A percentile compares a stretch with the other conserved stretches of the same genome.
Conservation (phyloP, 2,797 vertebrate genomes). For the Amblyraja radiata region DNA sequence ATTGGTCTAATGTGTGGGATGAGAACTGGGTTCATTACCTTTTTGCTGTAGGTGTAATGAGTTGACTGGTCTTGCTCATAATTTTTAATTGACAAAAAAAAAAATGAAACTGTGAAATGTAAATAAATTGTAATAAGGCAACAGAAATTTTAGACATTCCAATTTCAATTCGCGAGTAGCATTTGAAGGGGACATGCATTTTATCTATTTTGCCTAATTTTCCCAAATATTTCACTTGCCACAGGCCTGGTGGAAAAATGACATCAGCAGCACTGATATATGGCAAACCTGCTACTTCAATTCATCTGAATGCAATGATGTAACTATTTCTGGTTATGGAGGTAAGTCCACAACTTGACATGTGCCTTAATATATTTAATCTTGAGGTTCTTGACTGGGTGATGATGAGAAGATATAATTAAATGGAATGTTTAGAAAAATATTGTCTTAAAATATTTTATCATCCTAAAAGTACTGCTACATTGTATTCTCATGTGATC, state of each 20-base stretch:
- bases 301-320: neutral
- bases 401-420: neutral
- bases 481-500: neutral
- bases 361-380: neutral
- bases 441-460: neutral
- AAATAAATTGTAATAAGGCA: neutral
- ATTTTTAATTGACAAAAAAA: neutral
- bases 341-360: neutral
- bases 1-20: neutral
- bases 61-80: neutral
- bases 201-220: neutral
- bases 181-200: neutral
- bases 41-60: too few relatives aligned
- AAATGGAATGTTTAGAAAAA: neutral
- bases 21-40: neutral
- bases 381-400: neutral
- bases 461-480: neutral
- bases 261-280: conserved; percentile 64
- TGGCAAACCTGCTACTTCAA: conserved; percentile 70
- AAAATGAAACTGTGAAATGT: too few relatives aligned
- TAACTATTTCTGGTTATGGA: neutral
- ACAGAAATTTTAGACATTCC: neutral
- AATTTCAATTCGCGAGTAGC: neutral
- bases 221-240: conserved; percentile 39
- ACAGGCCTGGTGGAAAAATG: conserved; percentile 84